Evolutionary conservation across 2,113 vertebrate genomes (phyloP).

Genomic region (Anseranas semipalmata): DNA sequence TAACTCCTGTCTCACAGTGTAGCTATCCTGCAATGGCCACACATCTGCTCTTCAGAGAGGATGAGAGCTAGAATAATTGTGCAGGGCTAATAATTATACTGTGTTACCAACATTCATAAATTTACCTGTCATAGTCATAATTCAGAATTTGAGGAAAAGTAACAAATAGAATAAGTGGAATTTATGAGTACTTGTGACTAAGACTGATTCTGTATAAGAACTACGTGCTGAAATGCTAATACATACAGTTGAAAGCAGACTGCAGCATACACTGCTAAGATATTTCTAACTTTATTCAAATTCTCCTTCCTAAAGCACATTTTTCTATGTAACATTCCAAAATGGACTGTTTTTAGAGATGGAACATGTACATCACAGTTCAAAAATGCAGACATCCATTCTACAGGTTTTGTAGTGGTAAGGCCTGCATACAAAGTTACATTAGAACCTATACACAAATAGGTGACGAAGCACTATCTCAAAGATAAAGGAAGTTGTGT

Average conservation of each 20-base stretch:
- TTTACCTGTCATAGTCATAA: rapidly evolving
- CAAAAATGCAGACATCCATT: too few species aligned
- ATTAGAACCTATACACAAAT: not conserved
- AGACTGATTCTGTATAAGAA: not conserved
- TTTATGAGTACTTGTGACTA: not conserved
- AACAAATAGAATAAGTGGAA: not conserved
- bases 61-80: not conserved
- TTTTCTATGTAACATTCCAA: not conserved
- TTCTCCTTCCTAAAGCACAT: not conserved
- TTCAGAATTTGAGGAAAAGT: not conserved
- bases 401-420: not conserved
- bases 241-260: not conserved
- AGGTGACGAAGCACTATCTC: not conserved
- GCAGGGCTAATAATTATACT: not conserved
- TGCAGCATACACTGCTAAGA: not conserved
- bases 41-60: not conserved
- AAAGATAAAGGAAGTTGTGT: not conserved
- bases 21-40: not conserved
- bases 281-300: not conserved
- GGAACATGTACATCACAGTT: not conserved
- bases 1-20: not conserved
- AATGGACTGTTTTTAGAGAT: not conserved
- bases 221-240: not conserved
- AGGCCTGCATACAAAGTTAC: not conserved
- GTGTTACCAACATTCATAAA: not conserved